Conservation (phyloP, 2,888 invertebrate species). For the Cantharis nigra region DNA sequence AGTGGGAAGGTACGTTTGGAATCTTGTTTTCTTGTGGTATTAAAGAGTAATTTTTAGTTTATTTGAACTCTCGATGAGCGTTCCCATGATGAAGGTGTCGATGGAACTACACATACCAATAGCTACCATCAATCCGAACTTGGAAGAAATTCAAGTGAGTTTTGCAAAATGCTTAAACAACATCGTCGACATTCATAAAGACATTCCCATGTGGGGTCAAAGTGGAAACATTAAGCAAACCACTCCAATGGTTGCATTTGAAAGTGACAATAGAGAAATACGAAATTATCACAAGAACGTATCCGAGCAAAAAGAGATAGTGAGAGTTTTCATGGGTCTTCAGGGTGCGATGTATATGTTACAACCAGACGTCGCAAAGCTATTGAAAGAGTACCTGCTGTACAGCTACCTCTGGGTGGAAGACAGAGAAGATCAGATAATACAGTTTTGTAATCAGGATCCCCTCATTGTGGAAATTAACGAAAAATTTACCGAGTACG, state of each 20-base stretch:
- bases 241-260: not conserved
- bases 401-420: slow-evolving; percentile 78
- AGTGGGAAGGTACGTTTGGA: slow-evolving; percentile 42
- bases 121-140: slow-evolving; percentile 63
- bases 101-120: slow-evolving; percentile 70
- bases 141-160: slow-evolving; percentile 73
- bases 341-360: slow-evolving; percentile 75
- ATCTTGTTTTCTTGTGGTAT: not conserved
- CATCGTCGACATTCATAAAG: slow-evolving; percentile 74
- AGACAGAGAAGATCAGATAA: slow-evolving; percentile 69
- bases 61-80: not conserved
- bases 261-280: not conserved
- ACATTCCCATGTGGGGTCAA: slow-evolving; percentile 80
- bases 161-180: slow-evolving; percentile 70
- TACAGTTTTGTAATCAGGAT: slow-evolving; percentile 69
- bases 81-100: slow-evolving; percentile 64
- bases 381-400: slow-evolving; percentile 51
- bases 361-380: slow-evolving; percentile 67
- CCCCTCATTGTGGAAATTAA: slow-evolving; percentile 78
- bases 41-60: not conserved
- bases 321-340: slow-evolving; percentile 73
- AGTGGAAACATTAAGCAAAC: not conserved
- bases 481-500: slow-evolving; percentile 74
- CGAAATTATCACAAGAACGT: slow-evolving; percentile 69
- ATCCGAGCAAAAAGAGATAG: slow-evolving; percentile 80